These are phyloP conservation scores for Plusia festucae DNA, from an alignment of 2,888 invertebrate genomes.

Conservation along the genomic window DNA sequence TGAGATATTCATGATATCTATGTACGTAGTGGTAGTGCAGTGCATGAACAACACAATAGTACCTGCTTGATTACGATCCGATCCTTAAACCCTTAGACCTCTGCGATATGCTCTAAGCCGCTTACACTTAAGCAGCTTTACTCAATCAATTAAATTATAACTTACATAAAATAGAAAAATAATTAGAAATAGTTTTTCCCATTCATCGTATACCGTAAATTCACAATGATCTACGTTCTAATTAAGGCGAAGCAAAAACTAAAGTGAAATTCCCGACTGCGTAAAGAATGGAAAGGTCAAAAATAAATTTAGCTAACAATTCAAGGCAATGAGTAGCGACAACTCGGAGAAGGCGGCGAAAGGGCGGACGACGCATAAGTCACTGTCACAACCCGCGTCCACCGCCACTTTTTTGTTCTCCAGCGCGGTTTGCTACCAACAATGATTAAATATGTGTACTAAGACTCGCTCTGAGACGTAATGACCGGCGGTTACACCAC, in stretches of 20 bases:
- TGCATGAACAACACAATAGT: background rate
- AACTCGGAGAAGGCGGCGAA: slow-evolving; percentile 77
- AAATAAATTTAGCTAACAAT: slow-evolving; percentile 72
- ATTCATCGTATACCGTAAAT: slow-evolving; percentile 17
- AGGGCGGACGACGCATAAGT: slow-evolving; percentile 83
- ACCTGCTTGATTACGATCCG: background rate
- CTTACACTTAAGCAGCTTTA: background rate
- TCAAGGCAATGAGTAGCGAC: slow-evolving; percentile 78
- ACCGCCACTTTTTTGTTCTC: slow-evolving; percentile 78
- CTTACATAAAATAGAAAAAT: slow-evolving; percentile 20
- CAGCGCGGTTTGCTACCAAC: slow-evolving; percentile 71
- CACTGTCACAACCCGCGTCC: slow-evolving; percentile 82
- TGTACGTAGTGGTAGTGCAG: background rate
- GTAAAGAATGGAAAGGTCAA: slow-evolving; percentile 50
- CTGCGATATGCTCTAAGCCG: background rate
- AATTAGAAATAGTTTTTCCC: slow-evolving; percentile 21
- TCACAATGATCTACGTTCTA: slow-evolving; percentile 20
- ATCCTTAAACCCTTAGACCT: background rate
- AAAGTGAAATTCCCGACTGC: slow-evolving; percentile 25
- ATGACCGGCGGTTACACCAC: slow-evolving; percentile 35
- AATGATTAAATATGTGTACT: slow-evolving; percentile 71
- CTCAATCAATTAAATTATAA: slow-evolving; percentile 6
- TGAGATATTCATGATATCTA: background rate
- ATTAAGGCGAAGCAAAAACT: slow-evolving; percentile 32
- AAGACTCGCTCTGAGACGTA: slow-evolving; percentile 40